Conservation (phyloP, 2,888 invertebrate species). For the Stenoptilia bipunctidactyla region DNA sequence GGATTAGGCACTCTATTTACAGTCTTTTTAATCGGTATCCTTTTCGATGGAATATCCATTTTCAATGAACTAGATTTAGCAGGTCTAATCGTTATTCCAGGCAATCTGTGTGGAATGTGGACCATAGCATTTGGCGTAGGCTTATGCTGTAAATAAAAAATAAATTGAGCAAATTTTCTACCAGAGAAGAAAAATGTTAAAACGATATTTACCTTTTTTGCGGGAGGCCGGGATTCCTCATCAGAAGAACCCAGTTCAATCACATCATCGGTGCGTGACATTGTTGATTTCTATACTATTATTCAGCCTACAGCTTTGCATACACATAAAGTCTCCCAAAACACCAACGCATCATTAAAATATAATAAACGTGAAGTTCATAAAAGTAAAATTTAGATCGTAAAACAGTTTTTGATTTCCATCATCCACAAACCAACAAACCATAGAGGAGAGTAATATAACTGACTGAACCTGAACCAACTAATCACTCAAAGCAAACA, state of each 20-base stretch:
- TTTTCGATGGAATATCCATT: conserved; percentile 23
- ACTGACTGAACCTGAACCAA: too few species aligned
- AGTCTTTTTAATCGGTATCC: conserved; percentile 38
- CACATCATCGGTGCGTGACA: conserved; percentile 47
- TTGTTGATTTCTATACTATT: conserved; percentile 17
- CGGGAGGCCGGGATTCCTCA: conserved; percentile 46
- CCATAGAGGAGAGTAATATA: too few species aligned
- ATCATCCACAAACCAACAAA: too few species aligned
- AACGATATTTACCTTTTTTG: conserved; percentile 36
- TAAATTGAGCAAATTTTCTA: neutral
- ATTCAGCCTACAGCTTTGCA: neutral
- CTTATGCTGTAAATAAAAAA: conserved; percentile 37
- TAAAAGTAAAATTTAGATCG: too few species aligned
- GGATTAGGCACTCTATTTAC: conserved; percentile 19
- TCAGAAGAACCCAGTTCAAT: conserved; percentile 62
- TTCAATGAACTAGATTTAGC: conserved; percentile 5
- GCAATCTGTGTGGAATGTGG: conserved; percentile 39
- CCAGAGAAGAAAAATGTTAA: too few species aligned
- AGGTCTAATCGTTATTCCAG: conserved; percentile 37
- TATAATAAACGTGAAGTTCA: too few species aligned
- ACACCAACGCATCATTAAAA: too few species aligned
- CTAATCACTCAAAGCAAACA: too few species aligned
- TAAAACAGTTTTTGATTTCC: too few species aligned
- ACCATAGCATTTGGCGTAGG: conserved; percentile 50
- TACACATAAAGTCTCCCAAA: too few species aligned